Conservation (phyloP, 2,888 invertebrate genomes). For the Nemotelus nigrinus region DNA sequence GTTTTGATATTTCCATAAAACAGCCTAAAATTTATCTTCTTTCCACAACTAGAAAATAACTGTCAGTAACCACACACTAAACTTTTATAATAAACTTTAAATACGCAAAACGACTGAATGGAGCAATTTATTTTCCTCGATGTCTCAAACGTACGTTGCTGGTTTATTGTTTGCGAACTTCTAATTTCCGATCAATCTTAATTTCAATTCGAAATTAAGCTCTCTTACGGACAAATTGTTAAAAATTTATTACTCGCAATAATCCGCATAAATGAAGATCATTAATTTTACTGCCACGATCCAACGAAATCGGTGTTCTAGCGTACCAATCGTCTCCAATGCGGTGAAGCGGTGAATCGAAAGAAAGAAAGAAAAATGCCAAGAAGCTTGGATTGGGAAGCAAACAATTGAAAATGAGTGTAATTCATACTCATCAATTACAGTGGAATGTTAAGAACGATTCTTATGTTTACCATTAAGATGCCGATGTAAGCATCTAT, state of each 20-base stretch:
- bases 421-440: constrained; percentile 23
- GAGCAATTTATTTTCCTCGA: too few species aligned
- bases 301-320: constrained; percentile 11
- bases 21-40: too few species aligned
- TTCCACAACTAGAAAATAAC: too few species aligned
- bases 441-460: constrained; percentile 6
- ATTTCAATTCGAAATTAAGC: constrained; percentile 36
- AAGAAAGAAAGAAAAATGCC: constrained; percentile 3
- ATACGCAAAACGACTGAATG: too few species aligned
- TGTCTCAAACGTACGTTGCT: too few species aligned
- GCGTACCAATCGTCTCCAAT: not conserved
- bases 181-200: constrained; percentile 16
- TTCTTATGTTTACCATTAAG: constrained; percentile 23
- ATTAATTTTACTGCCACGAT: constrained; percentile 31
- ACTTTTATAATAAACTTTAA: too few species aligned
- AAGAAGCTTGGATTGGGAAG: constrained; percentile 7
- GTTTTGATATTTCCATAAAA: too few species aligned
- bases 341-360: not conserved
- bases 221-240: constrained; percentile 21
- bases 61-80: too few species aligned
- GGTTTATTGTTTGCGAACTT: not conserved
- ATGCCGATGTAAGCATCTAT: constrained; percentile 2
- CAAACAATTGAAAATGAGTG: not conserved
- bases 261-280: constrained; percentile 26
- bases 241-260: constrained; percentile 31